A percentile compares a stretch with the other conserved stretches of the same genome.
These are phyloP conservation scores for Cyphomyrus plagiostoma DNA, from an alignment of 2,113 vertebrate species.

Conservation along the genomic window DNA sequence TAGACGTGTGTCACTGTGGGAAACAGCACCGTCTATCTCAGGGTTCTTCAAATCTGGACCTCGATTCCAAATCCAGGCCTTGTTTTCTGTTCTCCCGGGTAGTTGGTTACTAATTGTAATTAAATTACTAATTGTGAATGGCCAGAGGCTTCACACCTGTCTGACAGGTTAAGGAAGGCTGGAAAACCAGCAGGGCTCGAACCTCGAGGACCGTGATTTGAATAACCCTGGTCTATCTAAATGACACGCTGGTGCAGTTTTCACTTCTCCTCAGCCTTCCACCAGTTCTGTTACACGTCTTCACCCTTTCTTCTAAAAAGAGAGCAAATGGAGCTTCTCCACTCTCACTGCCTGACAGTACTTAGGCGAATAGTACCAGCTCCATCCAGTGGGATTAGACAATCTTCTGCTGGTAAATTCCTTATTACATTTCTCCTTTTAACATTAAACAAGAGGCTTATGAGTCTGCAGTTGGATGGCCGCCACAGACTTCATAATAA, in stretches of 20 bases:
- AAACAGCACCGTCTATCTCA: background rate
- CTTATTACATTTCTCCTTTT: constrained; percentile 33
- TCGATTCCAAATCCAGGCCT: too few species aligned
- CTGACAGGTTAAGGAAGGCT: too few species aligned
- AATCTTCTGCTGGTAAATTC: constrained; percentile 29
- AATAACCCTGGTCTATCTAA: background rate
- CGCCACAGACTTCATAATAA: constrained; percentile 35
- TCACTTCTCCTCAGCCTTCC: background rate
- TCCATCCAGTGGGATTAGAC: constrained; percentile 16
- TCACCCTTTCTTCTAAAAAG: background rate
- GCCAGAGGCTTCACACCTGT: too few species aligned
- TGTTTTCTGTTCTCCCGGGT: too few species aligned
- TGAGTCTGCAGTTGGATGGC: constrained; percentile 19
- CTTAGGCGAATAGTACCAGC: constrained; percentile 21
- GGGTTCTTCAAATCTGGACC: too few species aligned
- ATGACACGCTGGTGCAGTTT: background rate
- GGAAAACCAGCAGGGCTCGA: too few species aligned
- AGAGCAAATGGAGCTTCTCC: background rate
- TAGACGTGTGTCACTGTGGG: background rate
- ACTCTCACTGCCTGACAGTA: background rate
- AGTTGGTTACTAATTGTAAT: too few species aligned
- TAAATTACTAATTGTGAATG: too few species aligned
- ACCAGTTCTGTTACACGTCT: background rate
- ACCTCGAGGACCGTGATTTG: too few species aligned
- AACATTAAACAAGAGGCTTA: constrained; percentile 29